Evolutionary conservation across 2,113 vertebrate genomes (phyloP).

Genomic region (Thinocorus orbignyianus): DNA sequence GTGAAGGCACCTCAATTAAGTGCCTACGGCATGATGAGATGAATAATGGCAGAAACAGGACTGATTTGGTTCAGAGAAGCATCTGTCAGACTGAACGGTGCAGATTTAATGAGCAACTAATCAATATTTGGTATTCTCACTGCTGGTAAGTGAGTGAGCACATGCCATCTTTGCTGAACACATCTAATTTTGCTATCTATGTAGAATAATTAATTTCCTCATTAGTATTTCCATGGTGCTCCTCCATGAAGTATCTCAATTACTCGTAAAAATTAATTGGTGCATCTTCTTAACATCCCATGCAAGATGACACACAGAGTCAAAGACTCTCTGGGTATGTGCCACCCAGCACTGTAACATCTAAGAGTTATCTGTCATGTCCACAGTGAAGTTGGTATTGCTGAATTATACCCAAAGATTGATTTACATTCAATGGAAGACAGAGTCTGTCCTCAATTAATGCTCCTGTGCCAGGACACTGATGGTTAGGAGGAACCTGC

Average conservation of each 20-base stretch:
- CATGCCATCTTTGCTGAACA: slow-evolving; percentile 38
- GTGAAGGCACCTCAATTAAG: neutral
- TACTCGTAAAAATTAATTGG: slow-evolving; percentile 26
- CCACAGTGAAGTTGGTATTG: rapidly evolving
- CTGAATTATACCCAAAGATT: neutral
- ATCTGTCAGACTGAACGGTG: slow-evolving; percentile 34
- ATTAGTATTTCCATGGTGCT: slow-evolving; percentile 32
- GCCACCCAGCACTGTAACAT: neutral
- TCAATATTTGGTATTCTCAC: slow-evolving; percentile 55
- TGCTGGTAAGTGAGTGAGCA: neutral
- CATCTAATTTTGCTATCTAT: slow-evolving; percentile 21
- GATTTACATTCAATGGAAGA: neutral
- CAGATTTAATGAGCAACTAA: slow-evolving; percentile 50
- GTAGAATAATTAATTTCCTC: slow-evolving; percentile 56
- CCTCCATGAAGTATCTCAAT: neutral
- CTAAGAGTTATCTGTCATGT: neutral
- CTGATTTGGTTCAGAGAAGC: neutral
- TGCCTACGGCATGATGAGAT: neutral
- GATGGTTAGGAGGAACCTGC: neutral
- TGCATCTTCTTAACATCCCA: neutral
- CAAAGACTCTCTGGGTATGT: neutral
- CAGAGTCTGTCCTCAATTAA: neutral
- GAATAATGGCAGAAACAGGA: slow-evolving; percentile 15
- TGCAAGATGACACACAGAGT: neutral
- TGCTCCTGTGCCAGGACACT: neutral